Base-by-base conservation (phyloP, 1,140 invertebrate species). In the Drosophila ambigua region DNA sequence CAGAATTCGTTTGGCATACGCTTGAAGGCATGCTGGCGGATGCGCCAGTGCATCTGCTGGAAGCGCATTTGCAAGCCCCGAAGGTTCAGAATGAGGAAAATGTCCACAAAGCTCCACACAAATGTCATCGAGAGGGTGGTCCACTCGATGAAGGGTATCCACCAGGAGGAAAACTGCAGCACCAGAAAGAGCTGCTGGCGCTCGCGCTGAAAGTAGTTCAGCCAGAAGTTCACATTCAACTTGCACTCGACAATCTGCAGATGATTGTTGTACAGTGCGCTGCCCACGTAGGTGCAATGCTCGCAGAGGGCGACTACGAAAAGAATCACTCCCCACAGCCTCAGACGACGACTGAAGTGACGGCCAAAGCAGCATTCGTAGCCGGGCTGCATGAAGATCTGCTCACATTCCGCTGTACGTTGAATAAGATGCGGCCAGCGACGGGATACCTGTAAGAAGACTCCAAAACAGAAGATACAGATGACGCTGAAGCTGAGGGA, bases 31-130 rank as follows among this genome's bases (percentile, higher is more conserved):
- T 91, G 71, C 81, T 48, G 92, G 0, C 82, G 60, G 0, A 91
- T 82, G 41, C 83, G 71, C 77, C 80, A 90, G 51, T 90, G 95
- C 5, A 95, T 72, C 72, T 94, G 94, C 57, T 92, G 92, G 75
- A 95, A 95, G 49, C 94, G 92, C 63, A 93, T 91, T 2, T 93
- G 92, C 46, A 95, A 65, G 13, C 93, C 93, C 5, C 93, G 90
- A 55, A 90, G 93, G 71, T 95, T 92, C 66, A 95, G 68, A 69
- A 94, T 94, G 2, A 95, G 91, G 26, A 95, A 95, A 1, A 95
- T 78, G 72, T 95, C 95, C 6, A 93, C 94, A 62, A 94, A 95
- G 76, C 94, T 95, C 95, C 95, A 95, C 0, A 94, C 92, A 31
- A 95, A 94, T 0, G 95, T 96, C 39, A 90, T 90, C n/a, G 87